Percentiles rank a stretch among this genome's conserved stretches.
phyloP scores from a whole-genome alignment of 1,140 invertebrate genomes.

The Philopotamus ludificatus region DNA sequence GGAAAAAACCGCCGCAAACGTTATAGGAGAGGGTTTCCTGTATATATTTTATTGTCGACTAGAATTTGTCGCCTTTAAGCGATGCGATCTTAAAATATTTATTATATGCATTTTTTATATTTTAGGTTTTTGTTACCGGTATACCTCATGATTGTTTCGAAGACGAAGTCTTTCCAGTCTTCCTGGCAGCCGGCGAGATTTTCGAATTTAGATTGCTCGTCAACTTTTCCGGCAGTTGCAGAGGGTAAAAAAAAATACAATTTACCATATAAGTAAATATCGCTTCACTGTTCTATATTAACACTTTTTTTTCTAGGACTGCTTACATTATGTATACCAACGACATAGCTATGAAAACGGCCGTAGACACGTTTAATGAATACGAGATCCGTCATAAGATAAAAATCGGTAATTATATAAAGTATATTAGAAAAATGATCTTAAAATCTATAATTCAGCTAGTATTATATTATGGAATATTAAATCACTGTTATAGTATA shows the following conservation, averaged over 20 bases:
- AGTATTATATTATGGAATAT: too few species aligned
- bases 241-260: constrained; percentile 45
- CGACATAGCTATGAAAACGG: neutral
- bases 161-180: constrained; percentile 51
- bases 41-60: too few species aligned
- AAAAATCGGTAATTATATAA: too few species aligned
- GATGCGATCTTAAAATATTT: too few species aligned
- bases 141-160: constrained; percentile 54
- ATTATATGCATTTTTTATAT: constrained; percentile 4
- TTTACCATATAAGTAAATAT: neutral
- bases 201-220: constrained; percentile 55
- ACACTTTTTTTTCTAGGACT: neutral
- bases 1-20: too few species aligned
- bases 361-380: neutral
- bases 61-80: too few species aligned
- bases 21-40: too few species aligned
- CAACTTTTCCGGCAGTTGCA: constrained; percentile 54
- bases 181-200: constrained; percentile 49
- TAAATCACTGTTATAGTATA: too few species aligned
- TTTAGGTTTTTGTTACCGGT: constrained; percentile 52
- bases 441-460: too few species aligned
- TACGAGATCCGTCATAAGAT: neutral
- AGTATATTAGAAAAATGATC: too few species aligned
- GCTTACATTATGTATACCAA: constrained; percentile 5
- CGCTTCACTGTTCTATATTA: too few species aligned